A percentile compares a stretch with the other conserved stretches of the same genome.
Conservation (phyloP, 2,888 invertebrate genomes). For the Drosophila neotestacea region DNA sequence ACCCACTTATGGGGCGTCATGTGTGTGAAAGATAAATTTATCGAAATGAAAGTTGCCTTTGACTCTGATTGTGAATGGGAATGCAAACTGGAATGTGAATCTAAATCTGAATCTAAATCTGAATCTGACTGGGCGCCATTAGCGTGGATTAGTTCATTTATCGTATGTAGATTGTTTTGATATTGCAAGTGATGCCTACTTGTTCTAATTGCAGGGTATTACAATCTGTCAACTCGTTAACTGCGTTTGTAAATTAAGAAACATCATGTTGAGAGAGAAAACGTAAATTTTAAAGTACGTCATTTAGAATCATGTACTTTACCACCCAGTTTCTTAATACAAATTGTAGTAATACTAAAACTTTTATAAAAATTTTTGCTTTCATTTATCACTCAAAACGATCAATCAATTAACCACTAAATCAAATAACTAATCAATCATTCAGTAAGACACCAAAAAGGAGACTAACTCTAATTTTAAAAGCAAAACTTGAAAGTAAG, state of each 20-base stretch:
- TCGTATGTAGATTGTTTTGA: conserved; percentile 8
- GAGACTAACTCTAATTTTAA: neutral
- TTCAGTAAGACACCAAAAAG: no score
- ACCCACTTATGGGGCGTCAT: conserved; percentile 14
- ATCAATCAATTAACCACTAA: no score
- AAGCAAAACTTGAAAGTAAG: neutral
- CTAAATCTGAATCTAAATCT: conserved; percentile 5
- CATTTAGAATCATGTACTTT: no score
- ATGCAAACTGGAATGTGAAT: conserved; percentile 2
- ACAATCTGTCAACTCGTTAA: conserved; percentile 16
- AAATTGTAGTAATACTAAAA: no score
- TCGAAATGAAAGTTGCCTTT: conserved; percentile 49
- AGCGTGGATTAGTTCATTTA: conserved; percentile 47
- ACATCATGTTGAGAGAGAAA: neutral
- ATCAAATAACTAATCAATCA: no score
- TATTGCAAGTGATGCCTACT: conserved; percentile 3
- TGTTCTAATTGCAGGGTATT: conserved; percentile 6
- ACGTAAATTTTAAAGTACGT: no score
- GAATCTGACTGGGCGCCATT: conserved; percentile 34
- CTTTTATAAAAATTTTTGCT: no score
- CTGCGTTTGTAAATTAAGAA: neutral
- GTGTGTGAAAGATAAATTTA: conserved; percentile 41
- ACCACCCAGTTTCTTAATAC: no score
- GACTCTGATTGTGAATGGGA: conserved; percentile 17
- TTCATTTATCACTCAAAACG: no score